These are phyloP conservation scores for Cossypha heuglini DNA, from an alignment of 2,797 vertebrate species.

Conservation along the genomic window DNA sequence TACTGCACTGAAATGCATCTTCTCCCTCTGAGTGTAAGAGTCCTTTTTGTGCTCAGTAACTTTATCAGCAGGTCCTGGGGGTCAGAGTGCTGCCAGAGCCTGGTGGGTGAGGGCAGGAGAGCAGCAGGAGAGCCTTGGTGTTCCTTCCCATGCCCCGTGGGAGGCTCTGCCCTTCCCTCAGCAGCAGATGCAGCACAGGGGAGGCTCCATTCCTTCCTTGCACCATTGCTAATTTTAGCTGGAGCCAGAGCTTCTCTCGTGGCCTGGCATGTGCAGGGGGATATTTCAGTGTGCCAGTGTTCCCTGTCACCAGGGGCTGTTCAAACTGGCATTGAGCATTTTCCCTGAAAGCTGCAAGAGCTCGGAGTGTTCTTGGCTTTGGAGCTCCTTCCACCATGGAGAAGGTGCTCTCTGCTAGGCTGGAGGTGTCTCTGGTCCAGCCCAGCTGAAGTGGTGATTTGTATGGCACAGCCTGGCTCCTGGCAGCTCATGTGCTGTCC, in stretches of 20 bases:
- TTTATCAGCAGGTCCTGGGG: background rate
- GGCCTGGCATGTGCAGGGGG: background rate
- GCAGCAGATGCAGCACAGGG: slow-evolving; percentile 13
- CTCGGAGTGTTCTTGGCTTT: background rate
- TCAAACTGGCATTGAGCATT: background rate
- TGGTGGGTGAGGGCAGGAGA: background rate
- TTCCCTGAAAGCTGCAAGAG: background rate
- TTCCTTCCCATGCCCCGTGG: background rate
- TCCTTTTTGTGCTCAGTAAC: background rate
- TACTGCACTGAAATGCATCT: background rate
- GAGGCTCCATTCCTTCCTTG: background rate
- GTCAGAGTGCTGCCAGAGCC: background rate
- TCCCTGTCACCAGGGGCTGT: background rate
- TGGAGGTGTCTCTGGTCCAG: background rate
- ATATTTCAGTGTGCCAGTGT: background rate
- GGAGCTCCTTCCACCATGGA: background rate
- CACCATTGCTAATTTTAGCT: background rate
- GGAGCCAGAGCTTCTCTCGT: background rate
- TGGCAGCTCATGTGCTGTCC: background rate
- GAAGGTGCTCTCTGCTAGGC: background rate
- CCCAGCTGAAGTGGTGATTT: background rate
- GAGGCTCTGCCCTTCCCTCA: background rate
- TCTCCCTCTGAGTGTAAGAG: background rate
- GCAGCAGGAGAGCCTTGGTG: background rate
- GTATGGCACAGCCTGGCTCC: background rate